phyloP scores from a whole-genome alignment of 2,888 invertebrate genomes.

The Trissonchulus latispiculum region DNA sequence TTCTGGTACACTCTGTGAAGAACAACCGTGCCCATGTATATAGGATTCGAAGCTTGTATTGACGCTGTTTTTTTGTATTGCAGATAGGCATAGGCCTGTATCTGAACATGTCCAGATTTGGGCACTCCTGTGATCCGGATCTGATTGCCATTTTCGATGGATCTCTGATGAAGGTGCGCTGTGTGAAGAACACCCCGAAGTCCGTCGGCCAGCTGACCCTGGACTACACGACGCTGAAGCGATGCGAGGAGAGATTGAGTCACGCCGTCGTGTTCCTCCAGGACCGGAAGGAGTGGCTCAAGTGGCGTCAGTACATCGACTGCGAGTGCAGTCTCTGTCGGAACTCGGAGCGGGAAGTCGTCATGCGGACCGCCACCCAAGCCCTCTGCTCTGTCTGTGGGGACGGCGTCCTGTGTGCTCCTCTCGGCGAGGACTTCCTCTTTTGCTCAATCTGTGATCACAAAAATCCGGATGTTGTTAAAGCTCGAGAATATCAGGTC shows the following conservation, averaged over 20 bases:
- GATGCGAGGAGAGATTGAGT: not conserved
- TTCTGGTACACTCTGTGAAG: too few species aligned
- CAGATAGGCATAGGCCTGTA: conserved; percentile 30
- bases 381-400: not conserved
- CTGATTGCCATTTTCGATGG: conserved; percentile 26
- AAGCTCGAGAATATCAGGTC: not conserved
- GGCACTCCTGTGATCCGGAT: conserved; percentile 31
- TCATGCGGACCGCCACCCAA: conserved; percentile 16
- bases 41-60: too few species aligned
- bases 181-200: not conserved
- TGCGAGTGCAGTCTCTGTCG: not conserved
- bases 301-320: conserved; percentile 1
- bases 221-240: not conserved
- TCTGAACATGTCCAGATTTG: conserved; percentile 28
- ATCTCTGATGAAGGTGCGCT: not conserved
- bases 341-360: not conserved
- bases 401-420: not conserved
- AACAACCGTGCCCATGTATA: too few species aligned
- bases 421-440: not conserved
- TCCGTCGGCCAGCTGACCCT: not conserved
- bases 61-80: not conserved
- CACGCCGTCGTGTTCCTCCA: conserved; percentile 5
- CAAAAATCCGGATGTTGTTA: not conserved
- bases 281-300: not conserved
- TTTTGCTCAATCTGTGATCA: not conserved